These are phyloP conservation scores for Cephalopachus bancanus DNA, from an alignment of 2,797 vertebrate species.

Conservation along the genomic window DNA sequence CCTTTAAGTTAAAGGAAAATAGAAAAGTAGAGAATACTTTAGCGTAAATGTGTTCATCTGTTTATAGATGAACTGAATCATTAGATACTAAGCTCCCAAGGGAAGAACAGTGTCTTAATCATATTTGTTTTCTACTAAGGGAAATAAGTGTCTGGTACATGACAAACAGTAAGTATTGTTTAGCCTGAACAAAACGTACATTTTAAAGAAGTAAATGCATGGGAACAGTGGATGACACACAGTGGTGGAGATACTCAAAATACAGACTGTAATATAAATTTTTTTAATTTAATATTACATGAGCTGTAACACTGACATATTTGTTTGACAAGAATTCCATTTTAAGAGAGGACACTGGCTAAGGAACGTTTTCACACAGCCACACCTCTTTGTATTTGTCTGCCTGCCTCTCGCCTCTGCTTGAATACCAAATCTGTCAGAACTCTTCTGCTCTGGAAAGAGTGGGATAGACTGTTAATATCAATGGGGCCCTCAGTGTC, in stretches of 20 bases:
- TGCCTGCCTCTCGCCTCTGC: not conserved
- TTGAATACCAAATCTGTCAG: not conserved
- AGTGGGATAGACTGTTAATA: not conserved
- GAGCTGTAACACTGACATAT: not conserved
- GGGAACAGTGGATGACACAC: constrained; percentile 5
- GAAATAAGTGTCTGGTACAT: not conserved
- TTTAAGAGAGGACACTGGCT: not conserved
- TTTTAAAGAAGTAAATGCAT: constrained; percentile 45
- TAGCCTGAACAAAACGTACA: not conserved
- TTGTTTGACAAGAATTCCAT: not conserved
- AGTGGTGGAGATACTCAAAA: constrained; percentile 15
- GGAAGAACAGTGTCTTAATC: not conserved
- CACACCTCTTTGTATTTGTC: not conserved
- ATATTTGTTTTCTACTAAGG: not conserved
- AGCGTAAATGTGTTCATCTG: not conserved
- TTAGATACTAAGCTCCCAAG: not conserved
- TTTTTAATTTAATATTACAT: constrained; percentile 14
- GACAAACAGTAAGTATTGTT: constrained; percentile 31
- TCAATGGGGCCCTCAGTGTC: not conserved
- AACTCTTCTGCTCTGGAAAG: not conserved
- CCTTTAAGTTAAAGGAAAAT: not conserved
- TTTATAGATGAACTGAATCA: not conserved
- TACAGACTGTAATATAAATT: not conserved
- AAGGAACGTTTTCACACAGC: not conserved
- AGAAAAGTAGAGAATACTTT: not conserved